These are phyloP conservation scores for Tenebrio molitor DNA, from an alignment of 1,140 invertebrate genomes.

Conservation along the genomic window DNA sequence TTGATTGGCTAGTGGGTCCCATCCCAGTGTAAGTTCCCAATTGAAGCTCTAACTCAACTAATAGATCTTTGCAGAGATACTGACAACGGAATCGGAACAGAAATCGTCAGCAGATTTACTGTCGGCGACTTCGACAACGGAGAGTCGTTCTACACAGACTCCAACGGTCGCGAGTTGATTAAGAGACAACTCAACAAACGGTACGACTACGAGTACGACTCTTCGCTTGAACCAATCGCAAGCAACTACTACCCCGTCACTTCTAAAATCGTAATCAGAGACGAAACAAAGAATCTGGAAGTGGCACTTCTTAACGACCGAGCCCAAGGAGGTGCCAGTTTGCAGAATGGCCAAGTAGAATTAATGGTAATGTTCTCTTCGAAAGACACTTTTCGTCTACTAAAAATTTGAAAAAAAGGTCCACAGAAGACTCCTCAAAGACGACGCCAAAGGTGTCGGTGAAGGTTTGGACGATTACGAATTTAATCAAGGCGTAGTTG, in stretches of 20 bases:
- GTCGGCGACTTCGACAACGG: conserved; percentile 67
- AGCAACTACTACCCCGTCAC: conserved; percentile 96
- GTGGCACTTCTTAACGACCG: no score
- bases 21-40: conserved; percentile 77
- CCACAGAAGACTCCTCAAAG: conserved; percentile 86
- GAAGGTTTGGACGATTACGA: conserved; percentile 93
- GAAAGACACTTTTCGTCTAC: no score
- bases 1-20: conserved; percentile 82
- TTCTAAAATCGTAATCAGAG: conserved; percentile 74
- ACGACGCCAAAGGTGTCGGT: conserved; percentile 93
- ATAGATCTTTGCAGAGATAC: conserved; percentile 42
- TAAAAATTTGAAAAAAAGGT: no score
- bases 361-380: conserved; percentile 65
- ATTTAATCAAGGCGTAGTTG: conserved; percentile 81
- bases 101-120: conserved; percentile 69
- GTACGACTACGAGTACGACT: conserved; percentile 76
- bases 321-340: no score
- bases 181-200: conserved; percentile 77
- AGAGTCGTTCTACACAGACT: conserved; percentile 76
- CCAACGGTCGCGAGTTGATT: conserved; percentile 78
- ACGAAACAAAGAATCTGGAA: conserved; percentile 66
- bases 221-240: conserved; percentile 76
- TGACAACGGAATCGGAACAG: conserved; percentile 70
- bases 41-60: neutral
- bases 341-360: neutral